Base-by-base conservation (phyloP, 2,888 invertebrate species). In the Cremastinae sp. region DNA sequence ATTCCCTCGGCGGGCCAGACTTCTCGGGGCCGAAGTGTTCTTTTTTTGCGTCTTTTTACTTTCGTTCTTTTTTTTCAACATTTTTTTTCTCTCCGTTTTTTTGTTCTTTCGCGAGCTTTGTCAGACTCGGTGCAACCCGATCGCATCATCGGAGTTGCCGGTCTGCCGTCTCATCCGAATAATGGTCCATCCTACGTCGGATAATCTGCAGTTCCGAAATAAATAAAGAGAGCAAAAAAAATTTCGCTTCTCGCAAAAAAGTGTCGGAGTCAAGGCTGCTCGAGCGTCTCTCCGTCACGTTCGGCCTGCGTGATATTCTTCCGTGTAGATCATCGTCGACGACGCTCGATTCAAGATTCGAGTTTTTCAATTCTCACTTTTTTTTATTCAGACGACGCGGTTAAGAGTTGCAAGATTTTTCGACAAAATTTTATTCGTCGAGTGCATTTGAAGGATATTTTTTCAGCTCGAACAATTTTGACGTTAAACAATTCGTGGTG, bases 91-190 rank as follows among this genome's bases (percentile, higher is more conserved):
- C n/a, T n/a, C n/a, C n/a, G n/a, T 16, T 59, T 28, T 22, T 5
- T 18, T 35, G 16, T 47, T 18, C 47, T 2, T 37, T 14, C 43
- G 35, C 58, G 22, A 14, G 10, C 22, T 55, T 66, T 41, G 59
- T 14, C 39, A 64, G 41, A 49, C 22, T 58, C n/a, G 22, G 71
- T 49, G 75, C 71, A 71, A 75, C 65, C 66, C 61, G 75, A 75
- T 75, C 71, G 71, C 75, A 65, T 70, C 74, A 22, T 56, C 61
- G n/a, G 39, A 49, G 28, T 65, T 43, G 58, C 22, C 28, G 28
- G 39, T 28, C 41, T 37, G 28, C 28, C 35, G n/a, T 53, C 41
- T 43, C 56, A 47, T 37, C 37, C 55, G 16, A 18, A 37, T 28
- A 49, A 49, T 16, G 39, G 53, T 53, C 62, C 61, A 66, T 41